These are phyloP conservation scores for Lamproptera curius DNA, from an alignment of 2,888 invertebrate genomes.

Conservation along the genomic window DNA sequence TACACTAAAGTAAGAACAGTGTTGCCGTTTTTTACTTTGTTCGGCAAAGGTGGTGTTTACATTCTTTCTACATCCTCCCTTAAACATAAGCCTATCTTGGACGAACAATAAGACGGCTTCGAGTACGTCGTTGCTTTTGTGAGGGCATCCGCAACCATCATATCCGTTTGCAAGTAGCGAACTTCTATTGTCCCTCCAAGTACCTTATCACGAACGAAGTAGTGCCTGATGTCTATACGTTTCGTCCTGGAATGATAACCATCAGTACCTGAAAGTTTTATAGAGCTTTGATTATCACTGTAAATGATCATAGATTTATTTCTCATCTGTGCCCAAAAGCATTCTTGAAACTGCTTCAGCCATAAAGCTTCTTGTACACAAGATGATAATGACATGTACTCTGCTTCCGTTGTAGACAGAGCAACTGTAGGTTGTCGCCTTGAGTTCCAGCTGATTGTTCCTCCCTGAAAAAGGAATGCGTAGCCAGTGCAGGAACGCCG, in stretches of 20 bases:
- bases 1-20: no score
- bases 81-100: not conserved
- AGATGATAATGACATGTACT: slow-evolving; percentile 31
- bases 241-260: no score
- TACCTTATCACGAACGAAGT: slow-evolving; percentile 24
- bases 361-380: slow-evolving; percentile 30
- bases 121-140: slow-evolving; percentile 22
- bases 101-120: not conserved
- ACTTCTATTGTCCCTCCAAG: slow-evolving; percentile 17
- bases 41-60: no score
- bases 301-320: slow-evolving; percentile 12
- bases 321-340: slow-evolving; percentile 10
- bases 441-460: slow-evolving; percentile 22
- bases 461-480: not conserved
- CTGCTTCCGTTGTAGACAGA: slow-evolving; percentile 30
- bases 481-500: not conserved
- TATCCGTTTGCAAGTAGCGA: slow-evolving; percentile 19
- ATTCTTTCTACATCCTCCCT: slow-evolving; percentile 3
- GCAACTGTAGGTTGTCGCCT: slow-evolving; percentile 28
- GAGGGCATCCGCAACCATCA: slow-evolving; percentile 17
- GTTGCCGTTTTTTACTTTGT: no score
- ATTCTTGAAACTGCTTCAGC: slow-evolving; percentile 26
- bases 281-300: slow-evolving; percentile 15
- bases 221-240: slow-evolving; percentile 22
- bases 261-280: slow-evolving; percentile 17